Evolutionary conservation across 2,113 vertebrate species (phyloP), one percentile per base, ranked within the genome.

Genomic region (Leuciscus idus): DNA sequence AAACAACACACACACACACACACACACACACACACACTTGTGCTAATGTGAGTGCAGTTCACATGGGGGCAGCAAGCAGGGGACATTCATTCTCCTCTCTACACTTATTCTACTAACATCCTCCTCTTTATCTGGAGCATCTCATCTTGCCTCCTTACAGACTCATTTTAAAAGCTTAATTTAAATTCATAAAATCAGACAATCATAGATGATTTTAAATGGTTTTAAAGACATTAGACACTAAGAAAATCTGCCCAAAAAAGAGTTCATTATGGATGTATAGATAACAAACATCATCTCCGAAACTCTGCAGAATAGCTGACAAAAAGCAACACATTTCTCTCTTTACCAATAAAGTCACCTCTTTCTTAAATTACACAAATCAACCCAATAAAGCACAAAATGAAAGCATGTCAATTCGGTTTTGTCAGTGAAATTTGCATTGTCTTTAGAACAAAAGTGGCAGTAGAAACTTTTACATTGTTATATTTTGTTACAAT

Each of bases 21-120:
- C 74, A 84, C 74, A 73, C 86, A 68, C 36, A 39, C 48, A 84
- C 84, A 64, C 39, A 64, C 66, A 50, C 59, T n/a, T 15, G 23
- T 8, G 36, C 57, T 4, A 36, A 52, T 64, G 43, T 50, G 36
- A 81, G 36, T 61, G 36, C 21, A 28, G 50, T 50, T 87, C 33
- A 84, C 39, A 50, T n/a, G 30, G 3, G 33, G 48, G 7, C 43
- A 59, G 28, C 43, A 74, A n/a, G 23, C 66, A 73, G 30, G 50
- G 74, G 74, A 84, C 23, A 57, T 55, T 62, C 48, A 79, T 23
- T 68, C 48, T 74, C 75, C 36, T 64, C 75, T 43, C 62, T 48
- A 36, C 79, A 83, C 4, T 36, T 12, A 19, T 59, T 68, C n/a
- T 61, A 78, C 66, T 78, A 79, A 59, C 46, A 84, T 36, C 9